Percentiles rank a stretch among this genome's conserved stretches.
Conservation (phyloP, 2,888 invertebrate species). For the Glyphotaelius pellucidus region DNA sequence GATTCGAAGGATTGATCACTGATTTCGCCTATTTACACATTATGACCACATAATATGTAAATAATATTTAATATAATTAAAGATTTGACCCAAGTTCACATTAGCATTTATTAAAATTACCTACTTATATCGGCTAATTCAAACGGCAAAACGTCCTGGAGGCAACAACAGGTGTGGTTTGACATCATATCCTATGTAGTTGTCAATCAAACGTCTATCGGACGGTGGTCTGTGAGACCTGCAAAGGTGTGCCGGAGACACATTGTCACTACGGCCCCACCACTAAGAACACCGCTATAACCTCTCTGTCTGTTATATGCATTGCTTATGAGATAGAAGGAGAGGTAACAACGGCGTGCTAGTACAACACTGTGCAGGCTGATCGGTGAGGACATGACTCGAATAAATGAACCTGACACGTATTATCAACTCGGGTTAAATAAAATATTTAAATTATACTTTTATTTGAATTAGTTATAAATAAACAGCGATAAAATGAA, state of each 20-base stretch:
- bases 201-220: background rate
- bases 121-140: background rate
- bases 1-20: no score
- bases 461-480: background rate
- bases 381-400: constrained; percentile 17
- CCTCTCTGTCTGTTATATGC: background rate
- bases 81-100: background rate
- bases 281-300: background rate
- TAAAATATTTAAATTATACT: background rate
- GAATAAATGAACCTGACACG: constrained; percentile 15
- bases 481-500: background rate
- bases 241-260: constrained; percentile 10
- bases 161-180: background rate
- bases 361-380: background rate
- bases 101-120: no score
- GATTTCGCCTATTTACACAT: background rate
- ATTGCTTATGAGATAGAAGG: background rate
- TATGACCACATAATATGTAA: no score
- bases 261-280: background rate
- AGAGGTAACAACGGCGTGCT: background rate
- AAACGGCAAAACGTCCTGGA: background rate
- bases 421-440: background rate
- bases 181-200: background rate
- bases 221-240: constrained; percentile 14
- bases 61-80: no score